phyloP scores from a whole-genome alignment of 35 echinoderm and acorn worm genomes.

The Eucidaris tribuloides region DNA sequence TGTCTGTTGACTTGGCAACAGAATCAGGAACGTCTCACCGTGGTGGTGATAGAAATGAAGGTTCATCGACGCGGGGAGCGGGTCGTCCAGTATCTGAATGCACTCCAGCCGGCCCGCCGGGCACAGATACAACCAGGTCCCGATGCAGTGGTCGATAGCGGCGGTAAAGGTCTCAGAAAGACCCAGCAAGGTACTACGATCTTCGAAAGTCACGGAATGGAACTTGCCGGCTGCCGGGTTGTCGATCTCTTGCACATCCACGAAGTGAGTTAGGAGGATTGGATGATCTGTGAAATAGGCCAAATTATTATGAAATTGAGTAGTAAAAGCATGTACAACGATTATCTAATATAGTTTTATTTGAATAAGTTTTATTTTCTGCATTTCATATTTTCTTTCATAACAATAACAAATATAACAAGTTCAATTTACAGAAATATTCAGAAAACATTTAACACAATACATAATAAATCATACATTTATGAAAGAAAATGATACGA shows the following conservation, averaged over 20 bases:
- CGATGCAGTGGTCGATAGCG: background rate
- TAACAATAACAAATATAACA: too few relatives aligned
- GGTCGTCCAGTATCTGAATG: background rate
- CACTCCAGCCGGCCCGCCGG: background rate
- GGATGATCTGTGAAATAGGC: slow-evolving; percentile 3
- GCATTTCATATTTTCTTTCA: too few relatives aligned
- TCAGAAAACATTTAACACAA: too few relatives aligned
- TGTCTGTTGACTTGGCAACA: background rate
- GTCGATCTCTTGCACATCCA: background rate
- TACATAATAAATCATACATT: too few relatives aligned
- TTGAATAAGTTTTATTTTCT: too few relatives aligned
- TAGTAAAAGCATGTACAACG: too few relatives aligned
- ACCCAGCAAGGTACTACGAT: background rate
- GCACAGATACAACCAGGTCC: background rate
- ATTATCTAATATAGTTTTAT: too few relatives aligned
- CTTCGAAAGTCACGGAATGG: background rate
- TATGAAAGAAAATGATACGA: too few relatives aligned
- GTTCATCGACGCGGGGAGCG: background rate
- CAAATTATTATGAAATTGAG: too few relatives aligned
- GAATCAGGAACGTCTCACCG: background rate
- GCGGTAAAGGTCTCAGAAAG: background rate
- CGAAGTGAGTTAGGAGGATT: background rate
- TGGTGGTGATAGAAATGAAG: background rate
- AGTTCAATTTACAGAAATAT: too few relatives aligned
- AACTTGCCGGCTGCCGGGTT: background rate